These are phyloP conservation scores for Cephus rjabovi DNA, from an alignment of 2,888 invertebrate species.

Conservation along the genomic window DNA sequence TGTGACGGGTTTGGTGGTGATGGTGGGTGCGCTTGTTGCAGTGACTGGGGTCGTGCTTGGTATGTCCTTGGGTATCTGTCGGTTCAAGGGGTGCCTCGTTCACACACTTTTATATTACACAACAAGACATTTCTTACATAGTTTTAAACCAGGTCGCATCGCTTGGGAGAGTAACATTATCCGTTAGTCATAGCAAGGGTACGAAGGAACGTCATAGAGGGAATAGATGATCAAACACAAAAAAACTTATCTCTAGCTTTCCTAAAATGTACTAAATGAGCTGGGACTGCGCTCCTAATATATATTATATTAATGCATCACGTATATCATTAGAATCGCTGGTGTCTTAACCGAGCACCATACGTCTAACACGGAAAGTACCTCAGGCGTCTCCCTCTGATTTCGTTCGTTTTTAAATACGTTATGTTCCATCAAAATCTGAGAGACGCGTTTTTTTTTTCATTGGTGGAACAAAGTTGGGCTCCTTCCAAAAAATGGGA, in stretches of 20 bases:
- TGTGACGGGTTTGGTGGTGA: constrained; percentile 62
- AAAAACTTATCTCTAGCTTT: neutral
- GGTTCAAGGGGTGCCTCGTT: constrained; percentile 65
- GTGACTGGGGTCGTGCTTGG: constrained; percentile 66
- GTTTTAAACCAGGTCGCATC: neutral
- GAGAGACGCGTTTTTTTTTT: too few species aligned
- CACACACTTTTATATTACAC: constrained; percentile 50
- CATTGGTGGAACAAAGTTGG: too few species aligned
- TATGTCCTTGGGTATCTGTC: constrained; percentile 73
- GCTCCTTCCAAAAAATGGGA: too few species aligned
- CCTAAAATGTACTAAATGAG: neutral
- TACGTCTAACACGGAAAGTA: too few species aligned
- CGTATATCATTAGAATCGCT: neutral
- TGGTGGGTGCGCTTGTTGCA: constrained; percentile 65
- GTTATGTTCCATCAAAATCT: too few species aligned
- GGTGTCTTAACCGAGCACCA: neutral
- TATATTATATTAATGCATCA: neutral
- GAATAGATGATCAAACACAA: neutral
- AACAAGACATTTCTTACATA: neutral
- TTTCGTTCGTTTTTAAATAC: too few species aligned
- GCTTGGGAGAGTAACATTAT: constrained; percentile 3
- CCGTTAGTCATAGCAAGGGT: constrained; percentile 2
- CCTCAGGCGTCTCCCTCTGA: too few species aligned
- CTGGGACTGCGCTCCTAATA: neutral
- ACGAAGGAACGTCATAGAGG: neutral